Conservation (phyloP, 2,888 invertebrate genomes). For the Heliconius ethilla region DNA sequence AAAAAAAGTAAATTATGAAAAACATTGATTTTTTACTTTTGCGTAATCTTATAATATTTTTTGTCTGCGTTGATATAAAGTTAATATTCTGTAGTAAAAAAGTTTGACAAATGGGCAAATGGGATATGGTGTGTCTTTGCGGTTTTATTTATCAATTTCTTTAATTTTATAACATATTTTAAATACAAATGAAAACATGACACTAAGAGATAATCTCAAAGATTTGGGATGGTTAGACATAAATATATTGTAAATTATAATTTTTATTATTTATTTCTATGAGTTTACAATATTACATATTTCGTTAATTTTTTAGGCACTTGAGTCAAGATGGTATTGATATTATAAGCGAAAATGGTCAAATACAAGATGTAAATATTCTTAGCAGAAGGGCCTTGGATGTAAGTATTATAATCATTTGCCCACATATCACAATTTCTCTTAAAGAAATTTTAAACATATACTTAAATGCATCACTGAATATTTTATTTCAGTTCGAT, state of each 20-base stretch:
- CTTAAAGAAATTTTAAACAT: conserved; percentile 15
- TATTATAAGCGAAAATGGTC: conserved; percentile 84
- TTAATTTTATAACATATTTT: conserved; percentile 67
- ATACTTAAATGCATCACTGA: conserved; percentile 17
- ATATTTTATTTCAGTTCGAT: conserved; percentile 83
- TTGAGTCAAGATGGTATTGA: conserved; percentile 87
- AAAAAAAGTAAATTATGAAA: not conserved
- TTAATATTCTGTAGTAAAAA: conserved; percentile 26
- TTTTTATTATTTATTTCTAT: conserved; percentile 37
- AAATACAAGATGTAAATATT: conserved; percentile 83
- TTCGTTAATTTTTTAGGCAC: conserved; percentile 82
- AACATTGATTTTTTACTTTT: not conserved
- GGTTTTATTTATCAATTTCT: conserved; percentile 64
- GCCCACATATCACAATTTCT: conserved; percentile 44
- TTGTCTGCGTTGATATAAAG: conserved; percentile 3
- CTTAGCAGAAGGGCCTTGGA: conserved; percentile 86
- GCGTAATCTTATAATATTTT: not conserved
- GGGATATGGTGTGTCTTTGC: conserved; percentile 65
- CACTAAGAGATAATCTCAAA: conserved; percentile 83
- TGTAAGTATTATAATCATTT: conserved; percentile 79
- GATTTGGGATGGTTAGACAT: conserved; percentile 85
- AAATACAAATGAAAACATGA: conserved; percentile 77
- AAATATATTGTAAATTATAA: conserved; percentile 27
- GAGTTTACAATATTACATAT: conserved; percentile 46
- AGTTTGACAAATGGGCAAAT: conserved; percentile 46